Conservation (phyloP, 2,797 vertebrate species). For the Sebastes trivittatus region DNA sequence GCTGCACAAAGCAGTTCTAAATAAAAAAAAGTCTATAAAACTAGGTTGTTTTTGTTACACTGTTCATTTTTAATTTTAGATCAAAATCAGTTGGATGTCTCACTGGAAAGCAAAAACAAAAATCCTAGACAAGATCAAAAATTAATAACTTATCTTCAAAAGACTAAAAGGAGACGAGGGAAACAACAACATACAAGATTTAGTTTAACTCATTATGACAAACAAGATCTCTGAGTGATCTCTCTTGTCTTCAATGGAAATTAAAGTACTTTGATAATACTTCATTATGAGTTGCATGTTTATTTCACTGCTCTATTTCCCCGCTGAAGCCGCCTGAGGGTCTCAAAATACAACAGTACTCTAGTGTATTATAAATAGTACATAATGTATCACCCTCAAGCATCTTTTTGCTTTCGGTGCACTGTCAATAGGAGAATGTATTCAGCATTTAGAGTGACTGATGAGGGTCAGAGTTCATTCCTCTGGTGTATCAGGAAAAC, state of each 20-base stretch:
- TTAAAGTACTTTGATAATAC: neutral
- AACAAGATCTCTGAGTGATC: neutral
- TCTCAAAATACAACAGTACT: neutral
- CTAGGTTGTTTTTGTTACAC: conserved; percentile 8
- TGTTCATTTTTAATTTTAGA: neutral
- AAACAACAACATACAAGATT: neutral
- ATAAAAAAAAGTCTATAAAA: neutral
- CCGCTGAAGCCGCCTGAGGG: neutral
- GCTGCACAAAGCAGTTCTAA: neutral
- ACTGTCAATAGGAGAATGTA: neutral
- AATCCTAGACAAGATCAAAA: conserved; percentile 7
- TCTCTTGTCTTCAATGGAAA: neutral
- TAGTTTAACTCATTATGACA: neutral
- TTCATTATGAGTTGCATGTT: neutral
- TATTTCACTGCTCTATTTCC: neutral
- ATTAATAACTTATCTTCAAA: conserved; percentile 6
- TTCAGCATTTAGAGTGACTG: neutral
- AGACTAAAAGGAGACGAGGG: neutral
- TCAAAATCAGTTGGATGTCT: conserved; percentile 19
- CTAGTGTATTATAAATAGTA: neutral
- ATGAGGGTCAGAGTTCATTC: conserved; percentile 7
- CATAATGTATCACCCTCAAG: neutral
- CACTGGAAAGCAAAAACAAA: neutral
- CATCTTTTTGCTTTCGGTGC: neutral
- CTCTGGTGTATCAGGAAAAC: neutral